A percentile compares a stretch with the other conserved stretches of the same genome.
These are phyloP conservation scores for Drosophila pallidifrons DNA, from an alignment of 1,140 invertebrate genomes.

Conservation along the genomic window DNA sequence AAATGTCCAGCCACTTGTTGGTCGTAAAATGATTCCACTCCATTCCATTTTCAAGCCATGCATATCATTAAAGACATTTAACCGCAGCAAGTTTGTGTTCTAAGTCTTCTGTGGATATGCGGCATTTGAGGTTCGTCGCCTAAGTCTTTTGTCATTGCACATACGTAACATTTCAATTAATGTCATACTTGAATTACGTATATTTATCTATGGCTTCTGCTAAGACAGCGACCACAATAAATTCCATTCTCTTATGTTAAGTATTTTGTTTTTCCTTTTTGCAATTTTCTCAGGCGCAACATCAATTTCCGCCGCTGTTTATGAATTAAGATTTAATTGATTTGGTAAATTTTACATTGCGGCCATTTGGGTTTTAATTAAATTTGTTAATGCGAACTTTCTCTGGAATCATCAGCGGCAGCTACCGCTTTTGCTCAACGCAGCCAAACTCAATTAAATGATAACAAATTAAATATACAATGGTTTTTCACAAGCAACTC, in stretches of 20 bases:
- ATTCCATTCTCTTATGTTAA: constrained; percentile 25
- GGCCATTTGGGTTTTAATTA: constrained; percentile 56
- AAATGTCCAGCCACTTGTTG: constrained; percentile 4
- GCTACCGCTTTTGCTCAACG: constrained; percentile 42
- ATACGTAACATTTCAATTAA: constrained; percentile 73
- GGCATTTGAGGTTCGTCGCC: constrained; percentile 61
- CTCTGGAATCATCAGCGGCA: constrained; percentile 56
- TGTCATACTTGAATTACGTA: constrained; percentile 11
- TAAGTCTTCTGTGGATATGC: constrained; percentile 32
- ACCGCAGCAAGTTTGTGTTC: constrained; percentile 36
- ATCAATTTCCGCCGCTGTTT: constrained; percentile 55
- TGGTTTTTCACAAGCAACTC: constrained; percentile 25
- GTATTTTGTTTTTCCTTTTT: not conserved
- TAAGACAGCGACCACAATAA: constrained; percentile 22
- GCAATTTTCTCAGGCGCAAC: constrained; percentile 14
- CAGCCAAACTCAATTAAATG: constrained; percentile 72
- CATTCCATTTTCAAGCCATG: not conserved
- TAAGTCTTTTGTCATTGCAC: constrained; percentile 55
- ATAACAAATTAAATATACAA: constrained; percentile 70
- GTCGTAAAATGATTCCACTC: not conserved
- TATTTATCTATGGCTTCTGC: constrained; percentile 52
- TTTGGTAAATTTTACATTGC: constrained; percentile 49
- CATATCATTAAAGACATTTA: not conserved
- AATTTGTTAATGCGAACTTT: constrained; percentile 62
- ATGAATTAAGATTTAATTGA: constrained; percentile 58